phyloP scores from a whole-genome alignment of 2,888 invertebrate genomes.

The Campaea margaritaria region DNA sequence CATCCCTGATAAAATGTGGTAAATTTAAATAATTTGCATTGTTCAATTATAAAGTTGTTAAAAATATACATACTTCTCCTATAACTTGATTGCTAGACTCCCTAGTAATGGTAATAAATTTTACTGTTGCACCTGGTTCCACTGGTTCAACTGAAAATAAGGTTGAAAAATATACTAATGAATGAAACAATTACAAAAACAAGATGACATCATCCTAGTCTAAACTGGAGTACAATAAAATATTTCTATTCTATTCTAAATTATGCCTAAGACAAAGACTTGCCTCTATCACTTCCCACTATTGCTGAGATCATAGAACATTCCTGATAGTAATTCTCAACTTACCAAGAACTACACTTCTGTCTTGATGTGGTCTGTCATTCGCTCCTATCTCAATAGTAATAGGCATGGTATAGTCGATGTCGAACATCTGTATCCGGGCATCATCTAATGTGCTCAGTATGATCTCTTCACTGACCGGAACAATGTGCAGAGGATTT shows the following conservation, averaged over 20 bases:
- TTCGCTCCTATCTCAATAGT: constrained; percentile 76
- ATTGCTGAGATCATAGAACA: not conserved
- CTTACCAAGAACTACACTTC: constrained; percentile 70
- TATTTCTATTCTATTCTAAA: too few species aligned
- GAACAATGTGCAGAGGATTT: constrained; percentile 50
- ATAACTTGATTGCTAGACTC: constrained; percentile 68
- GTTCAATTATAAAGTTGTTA: too few species aligned
- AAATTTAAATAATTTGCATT: too few species aligned
- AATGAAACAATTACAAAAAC: too few species aligned
- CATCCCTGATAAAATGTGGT: too few species aligned
- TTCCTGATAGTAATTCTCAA: not conserved
- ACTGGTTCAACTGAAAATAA: constrained; percentile 70
- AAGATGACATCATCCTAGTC: too few species aligned
- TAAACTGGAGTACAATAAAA: too few species aligned
- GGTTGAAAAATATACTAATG: too few species aligned
- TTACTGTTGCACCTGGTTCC: constrained; percentile 68
- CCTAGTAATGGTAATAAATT: constrained; percentile 73
- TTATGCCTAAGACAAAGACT: too few species aligned
- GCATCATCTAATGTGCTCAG: constrained; percentile 71
- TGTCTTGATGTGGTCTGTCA: constrained; percentile 72
- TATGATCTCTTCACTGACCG: constrained; percentile 76
- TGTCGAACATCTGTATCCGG: constrained; percentile 66
- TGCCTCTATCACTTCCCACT: too few species aligned
- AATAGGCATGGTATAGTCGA: constrained; percentile 72
- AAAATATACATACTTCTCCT: constrained; percentile 67